Evolutionary conservation across 1,140 invertebrate species (phyloP).

Genomic region (Cherax destructor): DNA sequence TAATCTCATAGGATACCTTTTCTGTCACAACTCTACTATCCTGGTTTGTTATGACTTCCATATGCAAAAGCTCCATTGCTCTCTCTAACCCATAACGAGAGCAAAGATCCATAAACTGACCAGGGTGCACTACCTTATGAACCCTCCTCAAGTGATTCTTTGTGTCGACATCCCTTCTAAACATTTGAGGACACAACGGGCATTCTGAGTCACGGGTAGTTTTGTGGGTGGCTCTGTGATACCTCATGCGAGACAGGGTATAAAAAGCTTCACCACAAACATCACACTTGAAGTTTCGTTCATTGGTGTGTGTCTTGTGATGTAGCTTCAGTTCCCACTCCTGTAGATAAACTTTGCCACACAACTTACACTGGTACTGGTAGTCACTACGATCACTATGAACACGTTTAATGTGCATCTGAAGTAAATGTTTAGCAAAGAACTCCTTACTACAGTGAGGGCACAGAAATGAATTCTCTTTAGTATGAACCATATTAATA

Average conservation of each 20-base stretch:
- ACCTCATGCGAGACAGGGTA: conserved; percentile 59
- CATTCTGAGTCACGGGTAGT: conserved; percentile 60
- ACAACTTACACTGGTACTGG: conserved; percentile 48
- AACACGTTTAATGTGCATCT: conserved; percentile 63
- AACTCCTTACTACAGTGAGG: conserved; percentile 52
- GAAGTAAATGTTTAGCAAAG: conserved; percentile 58
- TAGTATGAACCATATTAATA: conserved; percentile 62
- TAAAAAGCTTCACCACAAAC: conserved; percentile 63
- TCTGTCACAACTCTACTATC: conserved; percentile 12
- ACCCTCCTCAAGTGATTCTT: conserved; percentile 62
- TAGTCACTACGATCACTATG: conserved; percentile 66
- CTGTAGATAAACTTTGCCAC: conserved; percentile 60
- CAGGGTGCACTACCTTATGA: conserved; percentile 58
- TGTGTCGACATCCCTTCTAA: conserved; percentile 61
- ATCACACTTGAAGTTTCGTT: conserved; percentile 63
- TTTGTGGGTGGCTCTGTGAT: conserved; percentile 64
- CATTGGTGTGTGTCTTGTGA: conserved; percentile 65
- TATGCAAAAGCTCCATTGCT: conserved; percentile 41
- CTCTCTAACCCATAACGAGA: conserved; percentile 48
- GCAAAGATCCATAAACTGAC: conserved; percentile 61
- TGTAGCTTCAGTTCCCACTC: conserved; percentile 64
- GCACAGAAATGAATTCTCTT: conserved; percentile 49
- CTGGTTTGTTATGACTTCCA: conserved; percentile 23
- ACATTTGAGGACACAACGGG: conserved; percentile 60
- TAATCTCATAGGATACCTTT: conserved; percentile 14